Conservation (phyloP, 1,140 invertebrate species). For the Heliconius congener region DNA sequence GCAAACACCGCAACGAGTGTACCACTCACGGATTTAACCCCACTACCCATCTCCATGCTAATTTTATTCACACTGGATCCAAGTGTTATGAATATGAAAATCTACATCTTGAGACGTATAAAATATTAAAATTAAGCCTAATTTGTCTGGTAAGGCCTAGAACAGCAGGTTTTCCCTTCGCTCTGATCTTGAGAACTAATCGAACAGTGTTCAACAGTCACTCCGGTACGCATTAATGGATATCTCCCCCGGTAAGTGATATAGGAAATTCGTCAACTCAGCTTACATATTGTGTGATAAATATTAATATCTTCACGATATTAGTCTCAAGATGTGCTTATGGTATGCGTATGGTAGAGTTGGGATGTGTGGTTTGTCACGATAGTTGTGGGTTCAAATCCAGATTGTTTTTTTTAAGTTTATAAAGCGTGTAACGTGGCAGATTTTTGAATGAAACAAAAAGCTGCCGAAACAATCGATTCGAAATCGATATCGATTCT, state of each 20-base stretch:
- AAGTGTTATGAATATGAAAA: slow-evolving; percentile 30
- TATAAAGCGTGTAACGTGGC: no score
- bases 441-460: no score
- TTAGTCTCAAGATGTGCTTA: slow-evolving; percentile 20
- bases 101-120: slow-evolving; percentile 51
- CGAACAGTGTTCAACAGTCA: slow-evolving; percentile 45
- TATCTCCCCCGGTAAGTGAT: slow-evolving; percentile 27
- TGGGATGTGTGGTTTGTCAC: no score
- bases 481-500: no score
- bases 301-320: slow-evolving; percentile 24
- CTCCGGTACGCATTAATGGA: slow-evolving; percentile 36
- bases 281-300: slow-evolving; percentile 24
- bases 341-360: neutral
- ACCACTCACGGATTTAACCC: neutral
- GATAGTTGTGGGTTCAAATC: no score
- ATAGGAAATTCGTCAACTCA: slow-evolving; percentile 24
- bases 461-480: no score
- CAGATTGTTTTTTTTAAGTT: no score
- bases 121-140: slow-evolving; percentile 64
- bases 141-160: slow-evolving; percentile 53
- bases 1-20: neutral
- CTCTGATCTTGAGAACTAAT: slow-evolving; percentile 49
- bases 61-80: slow-evolving; percentile 49
- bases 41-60: slow-evolving; percentile 47
- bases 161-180: slow-evolving; percentile 56